Percentiles rank a stretch among this genome's conserved stretches.
Conservation (phyloP, 1,140 invertebrate genomes). For the Carposina sasakii region DNA sequence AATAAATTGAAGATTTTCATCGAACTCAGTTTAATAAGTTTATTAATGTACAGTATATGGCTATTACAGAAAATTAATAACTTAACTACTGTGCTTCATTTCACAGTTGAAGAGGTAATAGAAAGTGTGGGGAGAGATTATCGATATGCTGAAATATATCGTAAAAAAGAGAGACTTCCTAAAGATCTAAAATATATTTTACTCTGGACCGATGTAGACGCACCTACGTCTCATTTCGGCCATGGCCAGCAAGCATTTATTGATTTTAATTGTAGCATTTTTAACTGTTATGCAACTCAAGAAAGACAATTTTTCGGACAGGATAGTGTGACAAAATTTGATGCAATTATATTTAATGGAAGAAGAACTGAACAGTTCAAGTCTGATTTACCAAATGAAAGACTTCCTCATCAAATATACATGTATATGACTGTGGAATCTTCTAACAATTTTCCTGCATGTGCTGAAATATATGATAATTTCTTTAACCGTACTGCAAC, state of each 20-base stretch:
- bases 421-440: constrained; percentile 16
- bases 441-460: constrained; percentile 17
- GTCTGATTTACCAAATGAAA: constrained; percentile 16
- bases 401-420: constrained; percentile 4
- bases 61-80: too few relatives aligned
- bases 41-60: too few relatives aligned
- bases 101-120: constrained; percentile 39
- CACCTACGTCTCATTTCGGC: constrained; percentile 40
- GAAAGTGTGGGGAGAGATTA: constrained; percentile 42
- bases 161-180: constrained; percentile 33
- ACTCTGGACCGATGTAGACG: constrained; percentile 40
- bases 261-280: constrained; percentile 42
- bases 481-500: constrained; percentile 75
- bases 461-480: constrained; percentile 31
- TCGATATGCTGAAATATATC: constrained; percentile 43
- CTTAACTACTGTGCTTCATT: too few relatives aligned
- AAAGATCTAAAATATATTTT: constrained; percentile 44
- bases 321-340: constrained; percentile 25
- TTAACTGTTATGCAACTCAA: constrained; percentile 51
- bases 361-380: constrained; percentile 4
- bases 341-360: constrained; percentile 36
- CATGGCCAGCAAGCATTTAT: constrained; percentile 45
- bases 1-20: too few relatives aligned
- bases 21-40: too few relatives aligned
- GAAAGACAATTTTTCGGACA: constrained; percentile 40